Evolutionary conservation across 2,888 invertebrate genomes (phyloP).

Genomic region (Hirtodrosophila confusa): DNA sequence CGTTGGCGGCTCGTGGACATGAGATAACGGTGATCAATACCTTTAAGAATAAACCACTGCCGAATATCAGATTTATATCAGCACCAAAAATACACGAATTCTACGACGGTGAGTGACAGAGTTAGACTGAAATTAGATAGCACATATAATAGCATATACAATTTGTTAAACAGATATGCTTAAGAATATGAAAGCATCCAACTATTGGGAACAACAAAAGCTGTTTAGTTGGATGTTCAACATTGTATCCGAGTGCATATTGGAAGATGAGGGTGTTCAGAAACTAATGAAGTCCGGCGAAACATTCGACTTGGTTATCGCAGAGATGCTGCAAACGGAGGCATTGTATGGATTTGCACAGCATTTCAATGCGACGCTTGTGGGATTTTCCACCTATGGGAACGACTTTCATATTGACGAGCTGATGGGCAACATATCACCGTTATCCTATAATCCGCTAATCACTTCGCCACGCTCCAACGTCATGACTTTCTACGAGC

Average conservation of each 20-base stretch:
- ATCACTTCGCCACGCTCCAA: constrained; percentile 62
- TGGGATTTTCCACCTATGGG: constrained; percentile 68
- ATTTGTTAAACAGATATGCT: constrained; percentile 39
- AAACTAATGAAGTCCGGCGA: constrained; percentile 71
- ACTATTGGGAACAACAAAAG: constrained; percentile 28
- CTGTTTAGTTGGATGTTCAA: constrained; percentile 1
- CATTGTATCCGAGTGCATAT: not conserved
- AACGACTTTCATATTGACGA: constrained; percentile 56
- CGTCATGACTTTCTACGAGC: constrained; percentile 81
- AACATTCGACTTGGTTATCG: constrained; percentile 82
- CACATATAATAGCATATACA: not conserved
- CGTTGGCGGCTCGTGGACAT: constrained; percentile 80
- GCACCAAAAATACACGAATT: constrained; percentile 34
- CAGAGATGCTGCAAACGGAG: constrained; percentile 79
- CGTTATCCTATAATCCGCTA: constrained; percentile 76
- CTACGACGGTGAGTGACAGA: constrained; percentile 23
- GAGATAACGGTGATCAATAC: constrained; percentile 80
- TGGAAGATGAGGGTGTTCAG: constrained; percentile 52
- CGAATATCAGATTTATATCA: constrained; percentile 60
- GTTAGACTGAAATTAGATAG: fast-evolving
- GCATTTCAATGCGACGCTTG: constrained; percentile 70
- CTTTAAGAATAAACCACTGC: constrained; percentile 40
- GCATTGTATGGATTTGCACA: constrained; percentile 76
- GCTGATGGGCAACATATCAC: constrained; percentile 71
- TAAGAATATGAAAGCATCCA: fast-evolving